phyloP scores from a whole-genome alignment of 2,888 invertebrate genomes.

The Plusia festucae region DNA sequence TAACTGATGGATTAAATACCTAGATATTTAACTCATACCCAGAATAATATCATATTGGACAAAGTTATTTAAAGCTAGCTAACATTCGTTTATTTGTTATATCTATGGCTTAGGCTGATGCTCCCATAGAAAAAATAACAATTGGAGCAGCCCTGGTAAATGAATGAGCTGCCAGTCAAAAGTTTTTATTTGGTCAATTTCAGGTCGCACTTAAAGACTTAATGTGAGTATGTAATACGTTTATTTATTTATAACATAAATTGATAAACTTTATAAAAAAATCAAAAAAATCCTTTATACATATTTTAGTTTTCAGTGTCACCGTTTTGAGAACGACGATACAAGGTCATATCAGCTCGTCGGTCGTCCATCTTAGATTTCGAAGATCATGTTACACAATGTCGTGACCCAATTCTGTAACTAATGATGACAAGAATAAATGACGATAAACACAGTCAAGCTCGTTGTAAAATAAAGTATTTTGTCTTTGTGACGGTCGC shows the following conservation, averaged over 20 bases:
- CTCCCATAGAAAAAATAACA: neutral
- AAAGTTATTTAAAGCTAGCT: no score
- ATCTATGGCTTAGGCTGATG: neutral
- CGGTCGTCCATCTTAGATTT: neutral
- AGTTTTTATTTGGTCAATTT: no score
- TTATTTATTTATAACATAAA: no score
- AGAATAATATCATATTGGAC: no score
- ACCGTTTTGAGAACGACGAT: neutral
- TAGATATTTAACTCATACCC: no score
- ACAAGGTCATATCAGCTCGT: neutral
- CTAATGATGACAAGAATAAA: conserved; percentile 32
- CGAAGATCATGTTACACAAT: conserved; percentile 12
- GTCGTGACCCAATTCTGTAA: conserved; percentile 37
- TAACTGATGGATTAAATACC: no score
- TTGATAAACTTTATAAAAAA: neutral
- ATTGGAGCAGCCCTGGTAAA: neutral
- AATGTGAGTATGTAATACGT: no score
- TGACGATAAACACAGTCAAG: conserved; percentile 13
- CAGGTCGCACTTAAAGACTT: no score
- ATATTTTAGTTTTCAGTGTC: neutral
- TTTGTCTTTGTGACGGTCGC: neutral
- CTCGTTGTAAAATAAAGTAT: conserved; percentile 5
- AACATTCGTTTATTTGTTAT: no score
- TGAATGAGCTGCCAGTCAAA: neutral
- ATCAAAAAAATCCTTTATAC: neutral